These are phyloP conservation scores for Escarpia spicata DNA, from an alignment of 2,888 invertebrate species.

Conservation along the genomic window DNA sequence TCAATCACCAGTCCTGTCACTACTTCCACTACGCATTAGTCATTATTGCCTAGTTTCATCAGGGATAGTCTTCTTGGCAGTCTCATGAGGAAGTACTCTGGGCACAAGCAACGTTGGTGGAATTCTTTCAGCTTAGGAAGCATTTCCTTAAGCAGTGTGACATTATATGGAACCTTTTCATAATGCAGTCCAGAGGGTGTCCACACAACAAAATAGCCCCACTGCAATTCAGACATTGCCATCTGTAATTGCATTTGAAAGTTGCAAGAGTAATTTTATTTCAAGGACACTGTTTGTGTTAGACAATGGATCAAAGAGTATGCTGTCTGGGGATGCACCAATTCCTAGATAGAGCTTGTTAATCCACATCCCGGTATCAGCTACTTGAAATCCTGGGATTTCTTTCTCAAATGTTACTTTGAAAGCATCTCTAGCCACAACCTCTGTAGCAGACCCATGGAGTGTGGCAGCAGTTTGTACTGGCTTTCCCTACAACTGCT, in stretches of 20 bases:
- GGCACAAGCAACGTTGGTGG: not conserved
- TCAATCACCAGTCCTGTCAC: no score
- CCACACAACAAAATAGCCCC: not conserved
- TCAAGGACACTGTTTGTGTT: no score
- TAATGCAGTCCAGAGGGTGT: not conserved
- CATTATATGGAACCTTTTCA: not conserved
- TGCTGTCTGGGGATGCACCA: no score
- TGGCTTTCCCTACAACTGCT: not conserved
- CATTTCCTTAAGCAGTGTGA: no score
- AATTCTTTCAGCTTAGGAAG: no score
- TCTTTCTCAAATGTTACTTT: not conserved
- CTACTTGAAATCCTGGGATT: not conserved
- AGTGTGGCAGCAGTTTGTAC: not conserved
- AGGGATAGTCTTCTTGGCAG: not conserved
- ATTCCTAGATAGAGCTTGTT: no score
- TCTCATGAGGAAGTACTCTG: not conserved
- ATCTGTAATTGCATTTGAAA: no score
- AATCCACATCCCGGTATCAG: not conserved
- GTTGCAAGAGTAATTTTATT: no score
- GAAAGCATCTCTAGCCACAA: not conserved
- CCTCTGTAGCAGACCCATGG: not conserved
- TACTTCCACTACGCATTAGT: no score
- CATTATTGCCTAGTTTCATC: not conserved
- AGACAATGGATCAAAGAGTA: no score
- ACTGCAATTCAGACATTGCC: not conserved